These are phyloP conservation scores for Stegodyphus mimosarum DNA, from an alignment of 1,140 invertebrate genomes.

Conservation along the genomic window DNA sequence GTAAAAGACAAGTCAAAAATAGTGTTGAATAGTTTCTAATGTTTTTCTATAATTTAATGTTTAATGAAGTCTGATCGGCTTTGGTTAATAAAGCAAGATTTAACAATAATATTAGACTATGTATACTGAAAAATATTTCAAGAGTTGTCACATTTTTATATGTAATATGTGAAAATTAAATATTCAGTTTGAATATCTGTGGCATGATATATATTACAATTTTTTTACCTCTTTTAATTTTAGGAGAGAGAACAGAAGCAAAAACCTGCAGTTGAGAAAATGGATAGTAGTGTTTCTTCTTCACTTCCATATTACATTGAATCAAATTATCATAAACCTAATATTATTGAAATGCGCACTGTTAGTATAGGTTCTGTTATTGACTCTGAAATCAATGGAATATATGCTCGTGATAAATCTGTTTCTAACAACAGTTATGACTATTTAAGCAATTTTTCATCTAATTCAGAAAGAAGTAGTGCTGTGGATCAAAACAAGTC, in stretches of 20 bases:
- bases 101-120: background rate
- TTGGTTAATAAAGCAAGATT: no score
- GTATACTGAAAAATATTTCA: background rate
- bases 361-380: slow-evolving; percentile 43
- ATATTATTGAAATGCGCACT: slow-evolving; percentile 38
- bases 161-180: no score
- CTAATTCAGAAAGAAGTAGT: background rate
- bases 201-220: background rate
- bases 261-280: background rate
- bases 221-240: background rate
- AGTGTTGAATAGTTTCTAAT: no score
- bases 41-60: no score
- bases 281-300: slow-evolving; percentile 13
- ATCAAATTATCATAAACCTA: slow-evolving; percentile 23
- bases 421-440: slow-evolving; percentile 29
- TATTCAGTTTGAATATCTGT: no score
- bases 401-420: slow-evolving; percentile 44
- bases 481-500: background rate
- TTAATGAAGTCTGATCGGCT: no score
- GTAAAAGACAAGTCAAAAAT: no score
- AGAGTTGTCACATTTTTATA: no score
- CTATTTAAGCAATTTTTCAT: background rate
- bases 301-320: slow-evolving; percentile 13
- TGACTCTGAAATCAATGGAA: slow-evolving; percentile 49
- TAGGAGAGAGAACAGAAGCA: slow-evolving; percentile 39